Evolutionary conservation across 2,888 invertebrate genomes (phyloP).

Genomic region (Melitaea athalia): DNA sequence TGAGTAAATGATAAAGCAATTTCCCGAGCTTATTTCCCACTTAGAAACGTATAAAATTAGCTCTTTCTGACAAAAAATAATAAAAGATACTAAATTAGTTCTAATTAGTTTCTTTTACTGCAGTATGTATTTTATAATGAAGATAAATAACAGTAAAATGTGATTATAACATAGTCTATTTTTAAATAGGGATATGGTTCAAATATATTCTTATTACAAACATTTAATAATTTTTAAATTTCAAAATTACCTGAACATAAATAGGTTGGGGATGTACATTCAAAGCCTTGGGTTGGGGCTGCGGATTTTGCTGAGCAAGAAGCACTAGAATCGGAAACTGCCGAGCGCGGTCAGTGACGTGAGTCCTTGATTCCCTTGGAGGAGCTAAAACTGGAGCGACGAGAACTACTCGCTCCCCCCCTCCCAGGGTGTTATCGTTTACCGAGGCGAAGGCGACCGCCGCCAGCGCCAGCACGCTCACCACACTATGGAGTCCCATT

Average conservation of each 20-base stretch:
- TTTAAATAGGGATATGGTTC: not conserved
- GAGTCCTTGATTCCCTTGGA: slow-evolving; percentile 63
- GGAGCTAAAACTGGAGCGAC: slow-evolving; percentile 74
- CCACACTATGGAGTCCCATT: slow-evolving; percentile 68
- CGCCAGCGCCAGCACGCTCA: slow-evolving; percentile 60
- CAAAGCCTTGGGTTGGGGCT: slow-evolving; percentile 62
- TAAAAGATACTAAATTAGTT: too few species aligned
- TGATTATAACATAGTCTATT: too few species aligned
- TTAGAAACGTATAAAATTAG: too few species aligned
- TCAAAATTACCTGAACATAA: slow-evolving; percentile 66
- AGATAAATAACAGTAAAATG: too few species aligned
- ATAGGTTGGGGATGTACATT: slow-evolving; percentile 59
- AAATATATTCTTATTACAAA: not conserved
- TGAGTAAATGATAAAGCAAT: too few species aligned
- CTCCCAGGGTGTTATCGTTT: slow-evolving; percentile 65
- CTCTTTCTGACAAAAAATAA: too few species aligned
- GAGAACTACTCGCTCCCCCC: slow-evolving; percentile 62
- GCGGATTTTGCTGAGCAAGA: slow-evolving; percentile 55
- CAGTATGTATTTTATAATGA: too few species aligned
- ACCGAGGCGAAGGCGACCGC: slow-evolving; percentile 57
- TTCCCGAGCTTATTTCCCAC: too few species aligned
- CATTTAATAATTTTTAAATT: not conserved
- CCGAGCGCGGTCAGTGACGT: slow-evolving; percentile 63
- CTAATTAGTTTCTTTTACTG: too few species aligned
- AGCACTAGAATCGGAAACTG: slow-evolving; percentile 74